Evolutionary conservation across 2,797 vertebrate species (phyloP).

Genomic region (Tauraco hartlaubi): DNA sequence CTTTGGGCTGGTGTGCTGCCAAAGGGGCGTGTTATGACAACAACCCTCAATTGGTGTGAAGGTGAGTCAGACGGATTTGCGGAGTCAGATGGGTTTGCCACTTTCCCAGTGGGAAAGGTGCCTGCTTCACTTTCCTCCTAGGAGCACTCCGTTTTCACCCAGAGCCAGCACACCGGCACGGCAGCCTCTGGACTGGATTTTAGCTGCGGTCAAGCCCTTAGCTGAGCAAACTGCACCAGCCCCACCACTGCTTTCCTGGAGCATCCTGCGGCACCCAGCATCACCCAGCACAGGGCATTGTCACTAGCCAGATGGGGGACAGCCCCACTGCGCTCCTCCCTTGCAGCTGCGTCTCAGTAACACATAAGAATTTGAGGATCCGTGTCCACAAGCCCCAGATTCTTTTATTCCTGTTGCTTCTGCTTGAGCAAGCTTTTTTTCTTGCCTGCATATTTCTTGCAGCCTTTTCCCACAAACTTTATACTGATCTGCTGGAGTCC

Average conservation of each 20-base stretch:
- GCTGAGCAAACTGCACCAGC: not conserved
- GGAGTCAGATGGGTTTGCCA: fast-evolving
- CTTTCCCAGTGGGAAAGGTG: constrained; percentile 21
- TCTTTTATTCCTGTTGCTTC: not conserved
- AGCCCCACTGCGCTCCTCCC: not conserved
- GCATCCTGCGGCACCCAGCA: fast-evolving
- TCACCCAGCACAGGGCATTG: fast-evolving
- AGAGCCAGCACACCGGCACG: fast-evolving
- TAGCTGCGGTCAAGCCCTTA: not conserved
- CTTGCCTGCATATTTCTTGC: not conserved
- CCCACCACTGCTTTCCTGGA: not conserved
- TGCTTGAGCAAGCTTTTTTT: not conserved
- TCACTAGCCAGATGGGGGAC: not conserved
- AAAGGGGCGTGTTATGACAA: constrained; percentile 1
- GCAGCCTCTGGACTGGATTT: not conserved
- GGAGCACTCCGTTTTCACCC: not conserved
- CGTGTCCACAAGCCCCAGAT: not conserved
- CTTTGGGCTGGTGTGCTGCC: not conserved
- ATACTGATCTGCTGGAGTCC: not conserved
- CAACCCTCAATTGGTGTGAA: not conserved
- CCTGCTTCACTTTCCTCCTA: not conserved
- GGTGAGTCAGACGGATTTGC: not conserved
- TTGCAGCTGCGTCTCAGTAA: not conserved
- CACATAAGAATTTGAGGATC: not conserved
- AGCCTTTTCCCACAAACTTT: not conserved